These are phyloP conservation scores for Sminthurides aquaticus DNA, from an alignment of 2,888 invertebrate genomes.

Conservation along the genomic window DNA sequence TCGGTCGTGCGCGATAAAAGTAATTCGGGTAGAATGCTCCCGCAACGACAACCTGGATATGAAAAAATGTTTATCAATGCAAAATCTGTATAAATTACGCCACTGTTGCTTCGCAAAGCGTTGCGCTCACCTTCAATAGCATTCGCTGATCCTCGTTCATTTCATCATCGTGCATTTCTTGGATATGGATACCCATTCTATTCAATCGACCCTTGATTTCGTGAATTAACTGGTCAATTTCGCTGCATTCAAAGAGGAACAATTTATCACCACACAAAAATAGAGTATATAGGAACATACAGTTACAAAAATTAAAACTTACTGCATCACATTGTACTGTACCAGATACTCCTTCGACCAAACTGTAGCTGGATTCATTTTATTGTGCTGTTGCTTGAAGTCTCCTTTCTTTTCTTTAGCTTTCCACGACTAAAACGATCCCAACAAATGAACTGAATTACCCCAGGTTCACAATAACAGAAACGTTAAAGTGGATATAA, in stretches of 20 bases:
- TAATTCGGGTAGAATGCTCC: conserved; percentile 93
- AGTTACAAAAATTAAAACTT: conserved; percentile 27
- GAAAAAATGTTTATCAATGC: conserved; percentile 9
- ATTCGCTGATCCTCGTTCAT: conserved; percentile 52
- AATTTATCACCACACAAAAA: conserved; percentile 3
- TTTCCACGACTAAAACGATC: conserved; percentile 57
- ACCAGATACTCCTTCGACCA: conserved; percentile 68
- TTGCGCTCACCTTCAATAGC: conserved; percentile 56
- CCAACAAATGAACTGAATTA: conserved; percentile 2
- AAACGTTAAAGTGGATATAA: background rate
- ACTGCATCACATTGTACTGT: conserved; percentile 60
- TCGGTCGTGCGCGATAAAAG: conserved; percentile 56
- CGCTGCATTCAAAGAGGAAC: conserved; percentile 45
- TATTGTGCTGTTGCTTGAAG: conserved; percentile 52
- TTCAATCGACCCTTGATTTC: conserved; percentile 62
- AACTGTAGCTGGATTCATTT: conserved; percentile 39
- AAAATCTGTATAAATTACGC: background rate
- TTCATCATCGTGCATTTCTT: conserved; percentile 3
- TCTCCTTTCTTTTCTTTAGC: conserved; percentile 54
- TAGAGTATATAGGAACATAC: conserved; percentile 4
- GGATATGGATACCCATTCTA: conserved; percentile 54
- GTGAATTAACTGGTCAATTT: conserved; percentile 62
- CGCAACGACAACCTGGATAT: conserved; percentile 60
- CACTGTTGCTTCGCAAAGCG: no score
- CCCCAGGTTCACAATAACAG: background rate